Conservation (phyloP, 2,888 invertebrate genomes). For the Choristoneura rosaceana region DNA sequence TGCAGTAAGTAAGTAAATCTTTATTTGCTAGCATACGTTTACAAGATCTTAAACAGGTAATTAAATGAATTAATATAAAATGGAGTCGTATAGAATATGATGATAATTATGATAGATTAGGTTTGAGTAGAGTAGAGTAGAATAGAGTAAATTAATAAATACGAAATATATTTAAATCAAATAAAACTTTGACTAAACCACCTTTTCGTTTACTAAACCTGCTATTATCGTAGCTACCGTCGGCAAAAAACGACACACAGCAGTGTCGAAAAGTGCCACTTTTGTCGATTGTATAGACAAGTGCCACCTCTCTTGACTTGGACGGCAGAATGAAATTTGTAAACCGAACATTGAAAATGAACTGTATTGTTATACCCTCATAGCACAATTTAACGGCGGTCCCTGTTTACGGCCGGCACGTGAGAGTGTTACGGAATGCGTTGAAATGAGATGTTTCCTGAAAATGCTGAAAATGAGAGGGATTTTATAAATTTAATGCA, state of each 20-base stretch:
- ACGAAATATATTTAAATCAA: too few species aligned
- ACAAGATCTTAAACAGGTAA: too few species aligned
- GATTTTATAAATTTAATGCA: constrained; percentile 38
- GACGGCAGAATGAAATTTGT: constrained; percentile 9
- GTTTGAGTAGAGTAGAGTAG: too few species aligned
- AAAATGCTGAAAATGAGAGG: constrained; percentile 31
- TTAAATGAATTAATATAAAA: too few species aligned
- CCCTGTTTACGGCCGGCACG: constrained; percentile 27
- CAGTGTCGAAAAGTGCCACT: not conserved
- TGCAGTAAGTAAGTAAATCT: too few species aligned
- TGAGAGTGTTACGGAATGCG: constrained; percentile 32
- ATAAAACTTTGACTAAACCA: too few species aligned
- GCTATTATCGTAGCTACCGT: too few species aligned
- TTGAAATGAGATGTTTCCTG: constrained; percentile 38
- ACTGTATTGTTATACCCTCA: constrained; percentile 38
- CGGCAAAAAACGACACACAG: not conserved
- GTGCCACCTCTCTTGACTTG: constrained; percentile 20
- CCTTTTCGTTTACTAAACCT: too few species aligned
- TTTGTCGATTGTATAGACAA: not conserved
- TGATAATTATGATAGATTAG: too few species aligned
- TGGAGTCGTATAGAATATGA: too few species aligned
- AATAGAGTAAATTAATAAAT: too few species aligned
- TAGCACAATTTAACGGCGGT: constrained; percentile 23
- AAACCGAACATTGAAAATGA: constrained; percentile 37
- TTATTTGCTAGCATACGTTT: too few species aligned